Evolutionary conservation across 1,140 invertebrate genomes (phyloP), one percentile per base, ranked within the genome.

Genomic region (Penaeus chinensis): DNA sequence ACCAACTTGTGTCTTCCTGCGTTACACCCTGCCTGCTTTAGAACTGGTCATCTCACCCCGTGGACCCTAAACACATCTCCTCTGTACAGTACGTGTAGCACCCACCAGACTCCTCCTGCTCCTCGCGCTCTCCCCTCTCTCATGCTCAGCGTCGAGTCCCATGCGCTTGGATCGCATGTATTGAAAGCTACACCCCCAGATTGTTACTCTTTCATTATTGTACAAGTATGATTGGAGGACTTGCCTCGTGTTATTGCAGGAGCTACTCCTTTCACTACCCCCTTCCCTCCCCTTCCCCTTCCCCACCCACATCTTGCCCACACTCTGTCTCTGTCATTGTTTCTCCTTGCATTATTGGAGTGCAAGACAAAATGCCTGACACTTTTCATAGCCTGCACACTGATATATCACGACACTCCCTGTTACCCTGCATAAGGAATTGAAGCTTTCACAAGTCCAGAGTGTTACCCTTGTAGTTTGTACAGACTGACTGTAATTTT

Each of bases 1-100:
- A 85, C 84, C 84, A 85, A 85, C 84, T 85, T 85, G 84, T 85
- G 84, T 66, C 84, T 69, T 85, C 84, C 84, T 85, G 84, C 84
- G 84, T 85, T 85, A 85, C 84, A 85, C 84, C 84, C 84, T 85
- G 84, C 84, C 84, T 85, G 84, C 84, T 85, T 85, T 85, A 85
- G 84, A 85, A 85, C 84, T 85, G 84, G 84, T 76, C 76, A 85
- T 85, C 84, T 85, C 84, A 85, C 84, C 84, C 84, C 84, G 84
- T 85, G 84, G 84, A 85, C 77, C 84, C 84, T 85, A 79, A 85
- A 85, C 84, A 85, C 84, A 85, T 85, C 84, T 82, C 81, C 81
- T 80, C 76, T 85, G 84, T 85, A 85, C 84, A 85, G 84, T 85
- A 85, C 84, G 84, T 85, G 84, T 85, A 85, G 84, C 84, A 85